Base-by-base conservation (phyloP, 2,113 vertebrate genomes). In the Grantiella picta region DNA sequence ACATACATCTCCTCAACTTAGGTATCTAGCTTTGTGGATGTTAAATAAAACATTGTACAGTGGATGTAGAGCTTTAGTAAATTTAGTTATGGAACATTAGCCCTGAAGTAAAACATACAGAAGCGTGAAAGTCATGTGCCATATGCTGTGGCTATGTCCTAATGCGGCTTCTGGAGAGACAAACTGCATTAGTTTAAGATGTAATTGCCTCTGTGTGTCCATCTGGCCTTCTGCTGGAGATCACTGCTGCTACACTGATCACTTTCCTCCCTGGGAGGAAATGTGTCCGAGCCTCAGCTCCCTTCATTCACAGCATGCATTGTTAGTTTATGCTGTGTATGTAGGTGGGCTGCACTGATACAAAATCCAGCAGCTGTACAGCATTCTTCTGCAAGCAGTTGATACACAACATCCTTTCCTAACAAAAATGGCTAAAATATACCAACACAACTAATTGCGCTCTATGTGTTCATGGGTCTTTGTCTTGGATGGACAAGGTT, bases 221-320 rank as follows among this genome's bases (percentile, higher is more conserved):
- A 63, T 76, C 70, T 87, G 86, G 47, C 75, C 11, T 52, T 40
- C 31, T 90, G 35, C 40, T 77, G 53, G 40, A 90, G 73, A 75
- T 68, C 22, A 40, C n/a, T 75, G 47, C 21, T 75, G 29, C 44
- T 84, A 49, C n/a, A n/a, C n/a, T n/a, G n/a, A n/a, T n/a, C n/a
- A n/a, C n/a, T n/a, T n/a, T n/a, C n/a, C n/a, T 40, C 40, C 31
- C 18, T 89, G 22, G 47, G 36, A 85, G 36, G 11, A 89, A 52
- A 12, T 3, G 13, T 36, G 24, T 44, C n/a, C 0, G 0, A 78
- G 40, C 18, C 38, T 71, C 10, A 14, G 8, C 42, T 86, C 19
- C 33, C 12, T 84, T 65, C 0, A 0, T 59, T 84, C 1, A 3
- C 23, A 59, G 45, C 17, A 6, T 12, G 28, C 18, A 23, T 78